Evolutionary conservation across 2,113 vertebrate genomes (phyloP).

Genomic region (Equus przewalskii): DNA sequence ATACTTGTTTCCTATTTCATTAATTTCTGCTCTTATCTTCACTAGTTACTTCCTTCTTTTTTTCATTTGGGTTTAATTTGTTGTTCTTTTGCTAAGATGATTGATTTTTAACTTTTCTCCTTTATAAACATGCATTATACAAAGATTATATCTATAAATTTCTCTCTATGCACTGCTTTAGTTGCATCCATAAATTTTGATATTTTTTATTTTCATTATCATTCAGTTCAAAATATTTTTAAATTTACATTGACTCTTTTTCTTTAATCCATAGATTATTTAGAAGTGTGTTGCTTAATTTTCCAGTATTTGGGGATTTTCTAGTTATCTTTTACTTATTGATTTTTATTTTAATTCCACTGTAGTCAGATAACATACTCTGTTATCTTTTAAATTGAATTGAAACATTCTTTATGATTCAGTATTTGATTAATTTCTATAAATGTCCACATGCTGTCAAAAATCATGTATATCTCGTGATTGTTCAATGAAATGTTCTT

Average conservation of each 20-base stretch:
- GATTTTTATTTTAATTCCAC: not conserved
- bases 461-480: not conserved
- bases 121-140: not conserved
- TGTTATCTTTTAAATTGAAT: not conserved
- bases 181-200: not conserved
- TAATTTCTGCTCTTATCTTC: not conserved
- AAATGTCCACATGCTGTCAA: not conserved
- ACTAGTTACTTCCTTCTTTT: not conserved
- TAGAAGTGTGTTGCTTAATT: not conserved
- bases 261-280: not conserved
- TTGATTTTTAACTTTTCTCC: not conserved
- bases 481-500: not conserved
- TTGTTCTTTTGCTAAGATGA: not conserved
- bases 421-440: not conserved
- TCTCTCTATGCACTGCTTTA: not conserved
- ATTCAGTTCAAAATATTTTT: not conserved
- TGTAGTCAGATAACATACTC: not conserved
- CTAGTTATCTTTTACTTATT: not conserved
- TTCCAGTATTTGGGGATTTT: not conserved
- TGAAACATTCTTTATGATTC: not conserved
- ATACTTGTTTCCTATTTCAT: not conserved
- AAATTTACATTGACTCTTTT: not conserved
- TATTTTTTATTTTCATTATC: not conserved
- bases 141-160: not conserved
- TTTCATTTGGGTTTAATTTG: too few relatives aligned